phyloP scores from a whole-genome alignment of 1,140 invertebrate species.

The Drosophila gunungcola region DNA sequence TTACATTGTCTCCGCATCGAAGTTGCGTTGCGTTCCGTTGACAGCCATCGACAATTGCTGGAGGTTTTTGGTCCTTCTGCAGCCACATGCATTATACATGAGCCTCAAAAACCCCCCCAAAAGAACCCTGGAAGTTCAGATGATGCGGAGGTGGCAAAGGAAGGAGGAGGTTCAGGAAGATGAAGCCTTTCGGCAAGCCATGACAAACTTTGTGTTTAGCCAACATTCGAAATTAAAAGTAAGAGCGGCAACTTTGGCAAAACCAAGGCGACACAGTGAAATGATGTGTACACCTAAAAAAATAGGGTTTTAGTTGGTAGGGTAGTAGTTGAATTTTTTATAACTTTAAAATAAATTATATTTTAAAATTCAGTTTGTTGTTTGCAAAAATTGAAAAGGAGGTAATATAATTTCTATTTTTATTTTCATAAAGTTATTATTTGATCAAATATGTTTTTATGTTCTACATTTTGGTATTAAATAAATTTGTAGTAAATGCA shows the following conservation, averaged over 20 bases:
- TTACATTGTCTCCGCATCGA: conserved; percentile 77
- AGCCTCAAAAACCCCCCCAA: conserved; percentile 1
- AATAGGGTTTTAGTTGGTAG: conserved; percentile 7
- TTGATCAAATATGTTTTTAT: too few relatives aligned
- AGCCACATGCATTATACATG: conserved; percentile 71
- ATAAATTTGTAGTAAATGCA: too few relatives aligned
- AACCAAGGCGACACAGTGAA: not conserved
- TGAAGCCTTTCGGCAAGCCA: conserved; percentile 49
- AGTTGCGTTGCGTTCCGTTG: conserved; percentile 77
- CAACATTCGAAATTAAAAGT: conserved; percentile 68
- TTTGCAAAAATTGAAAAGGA: too few relatives aligned
- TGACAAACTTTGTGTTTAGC: conserved; percentile 74
- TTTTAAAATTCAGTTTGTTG: too few relatives aligned
- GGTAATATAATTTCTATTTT: too few relatives aligned
- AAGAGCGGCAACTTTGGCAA: conserved; percentile 4
- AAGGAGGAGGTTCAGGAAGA: conserved; percentile 1
- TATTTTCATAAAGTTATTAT: too few relatives aligned
- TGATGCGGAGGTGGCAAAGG: not conserved
- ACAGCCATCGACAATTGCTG: conserved; percentile 60
- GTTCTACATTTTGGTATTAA: too few relatives aligned
- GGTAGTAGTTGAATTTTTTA: too few relatives aligned
- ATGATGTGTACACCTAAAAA: not conserved
- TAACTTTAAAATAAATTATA: too few relatives aligned
- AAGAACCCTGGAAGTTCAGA: not conserved
- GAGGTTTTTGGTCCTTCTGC: conserved; percentile 52